A percentile compares a stretch with the other conserved stretches of the same genome.
Conservation (phyloP, 92 coral and sea anemone genomes). For the Epizoanthus fatuus region DNA sequence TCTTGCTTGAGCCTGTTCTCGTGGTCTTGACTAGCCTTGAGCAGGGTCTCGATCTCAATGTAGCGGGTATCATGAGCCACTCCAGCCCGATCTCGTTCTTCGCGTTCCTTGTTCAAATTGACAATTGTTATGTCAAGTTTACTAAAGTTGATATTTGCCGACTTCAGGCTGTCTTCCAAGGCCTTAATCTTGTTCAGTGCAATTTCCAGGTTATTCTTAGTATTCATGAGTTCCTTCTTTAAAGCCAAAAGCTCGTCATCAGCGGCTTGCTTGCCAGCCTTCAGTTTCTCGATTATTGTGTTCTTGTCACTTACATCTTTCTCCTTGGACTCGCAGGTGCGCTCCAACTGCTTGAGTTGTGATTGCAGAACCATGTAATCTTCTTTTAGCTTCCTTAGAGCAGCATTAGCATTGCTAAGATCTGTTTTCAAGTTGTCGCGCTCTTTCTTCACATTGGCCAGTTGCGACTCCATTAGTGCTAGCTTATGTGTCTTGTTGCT, state of each 20-base stretch:
- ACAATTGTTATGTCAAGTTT: slow-evolving; percentile 84
- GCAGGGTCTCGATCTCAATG: slow-evolving; percentile 86
- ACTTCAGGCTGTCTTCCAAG: slow-evolving; percentile 80
- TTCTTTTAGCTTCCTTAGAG: slow-evolving; percentile 79
- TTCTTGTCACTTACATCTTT: slow-evolving; percentile 83
- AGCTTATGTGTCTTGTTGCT: slow-evolving; percentile 89
- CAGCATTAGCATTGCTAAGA: slow-evolving; percentile 61
- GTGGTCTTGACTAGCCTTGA: slow-evolving; percentile 87
- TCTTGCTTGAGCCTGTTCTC: slow-evolving; percentile 89
- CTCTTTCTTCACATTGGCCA: slow-evolving; percentile 78
- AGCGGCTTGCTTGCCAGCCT: slow-evolving; percentile 70
- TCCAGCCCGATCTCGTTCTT: slow-evolving; percentile 86
- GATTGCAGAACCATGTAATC: slow-evolving; percentile 71
- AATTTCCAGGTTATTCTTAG: slow-evolving; percentile 77
- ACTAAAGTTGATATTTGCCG: slow-evolving; percentile 72
- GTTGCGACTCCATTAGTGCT: slow-evolving; percentile 82
- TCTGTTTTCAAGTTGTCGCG: slow-evolving; percentile 80
- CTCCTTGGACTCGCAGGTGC: slow-evolving; percentile 63
- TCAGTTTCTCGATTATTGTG: slow-evolving; percentile 75
- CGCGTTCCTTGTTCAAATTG: slow-evolving; percentile 84
- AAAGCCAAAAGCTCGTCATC: slow-evolving; percentile 82
- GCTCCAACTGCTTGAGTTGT: slow-evolving; percentile 73
- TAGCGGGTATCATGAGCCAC: slow-evolving; percentile 87
- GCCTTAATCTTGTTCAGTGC: slow-evolving; percentile 83
- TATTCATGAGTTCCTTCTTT: slow-evolving; percentile 85